A percentile compares a stretch with the other conserved stretches of the same genome.
phyloP scores from a whole-genome alignment of 2,888 invertebrate genomes.

The Trissolcus japonicus region DNA sequence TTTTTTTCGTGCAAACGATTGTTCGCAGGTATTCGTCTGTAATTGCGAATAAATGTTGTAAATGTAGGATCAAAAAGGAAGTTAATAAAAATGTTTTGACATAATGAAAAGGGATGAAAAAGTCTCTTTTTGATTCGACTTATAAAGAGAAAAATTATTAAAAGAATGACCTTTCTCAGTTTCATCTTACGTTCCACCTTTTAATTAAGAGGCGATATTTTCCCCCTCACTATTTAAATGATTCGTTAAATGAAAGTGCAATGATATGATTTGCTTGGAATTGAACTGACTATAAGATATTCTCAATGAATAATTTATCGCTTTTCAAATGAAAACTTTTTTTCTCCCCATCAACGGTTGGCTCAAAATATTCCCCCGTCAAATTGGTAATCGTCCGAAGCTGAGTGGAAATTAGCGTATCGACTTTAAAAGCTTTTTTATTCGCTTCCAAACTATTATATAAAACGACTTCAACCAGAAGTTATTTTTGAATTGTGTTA shows the following conservation, averaged over 20 bases:
- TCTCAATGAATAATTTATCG: background rate
- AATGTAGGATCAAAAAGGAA: too few species aligned
- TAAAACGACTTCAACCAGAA: too few species aligned
- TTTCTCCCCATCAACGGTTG: background rate
- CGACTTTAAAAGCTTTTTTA: background rate
- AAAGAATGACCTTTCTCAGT: background rate
- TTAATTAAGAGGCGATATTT: background rate
- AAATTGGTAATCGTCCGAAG: too few species aligned
- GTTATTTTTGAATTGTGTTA: too few species aligned
- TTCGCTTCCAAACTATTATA: too few species aligned
- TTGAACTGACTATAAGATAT: background rate
- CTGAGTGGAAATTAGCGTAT: background rate
- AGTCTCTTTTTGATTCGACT: too few species aligned
- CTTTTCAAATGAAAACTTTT: background rate
- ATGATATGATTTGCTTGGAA: background rate
- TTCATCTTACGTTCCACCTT: background rate
- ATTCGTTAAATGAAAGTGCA: constrained; percentile 6
- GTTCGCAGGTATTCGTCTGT: background rate
- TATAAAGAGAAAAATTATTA: background rate
- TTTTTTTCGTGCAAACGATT: background rate
- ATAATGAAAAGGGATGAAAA: too few species aligned
- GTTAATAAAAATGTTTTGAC: too few species aligned
- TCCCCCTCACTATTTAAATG: background rate
- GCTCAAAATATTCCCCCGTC: too few species aligned
- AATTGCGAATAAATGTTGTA: too few species aligned